phyloP scores from a whole-genome alignment of 2,113 vertebrate species.

The Cephalopterus ornatus region DNA sequence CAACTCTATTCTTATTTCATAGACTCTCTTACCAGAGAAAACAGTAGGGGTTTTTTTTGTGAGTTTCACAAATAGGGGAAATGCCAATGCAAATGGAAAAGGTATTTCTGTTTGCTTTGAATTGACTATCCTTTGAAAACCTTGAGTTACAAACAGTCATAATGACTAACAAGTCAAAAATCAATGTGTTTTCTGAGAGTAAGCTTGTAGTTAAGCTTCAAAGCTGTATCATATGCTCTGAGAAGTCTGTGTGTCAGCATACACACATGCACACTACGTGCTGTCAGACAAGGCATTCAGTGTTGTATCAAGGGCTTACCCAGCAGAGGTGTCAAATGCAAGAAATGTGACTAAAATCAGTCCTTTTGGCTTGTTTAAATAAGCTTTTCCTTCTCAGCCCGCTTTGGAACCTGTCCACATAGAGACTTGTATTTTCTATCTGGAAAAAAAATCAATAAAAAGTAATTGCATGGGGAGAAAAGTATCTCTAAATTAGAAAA shows the following conservation, averaged over 20 bases:
- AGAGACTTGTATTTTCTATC: neutral
- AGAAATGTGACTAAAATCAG: neutral
- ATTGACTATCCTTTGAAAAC: neutral
- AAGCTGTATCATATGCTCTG: neutral
- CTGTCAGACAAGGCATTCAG: neutral
- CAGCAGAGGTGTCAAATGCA: neutral
- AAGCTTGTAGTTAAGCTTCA: neutral
- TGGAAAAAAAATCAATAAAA: neutral
- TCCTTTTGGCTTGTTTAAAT: neutral
- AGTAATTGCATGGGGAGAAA: neutral
- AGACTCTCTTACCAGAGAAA: neutral
- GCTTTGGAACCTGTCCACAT: neutral
- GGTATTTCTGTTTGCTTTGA: neutral
- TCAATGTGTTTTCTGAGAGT: neutral
- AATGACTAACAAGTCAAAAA: neutral
- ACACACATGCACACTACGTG: fast-evolving
- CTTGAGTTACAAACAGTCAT: fast-evolving
- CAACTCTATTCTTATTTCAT: neutral
- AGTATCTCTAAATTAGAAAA: neutral
- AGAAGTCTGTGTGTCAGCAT: neutral
- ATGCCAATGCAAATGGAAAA: neutral
- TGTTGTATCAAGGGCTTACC: neutral
- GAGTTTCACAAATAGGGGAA: neutral
- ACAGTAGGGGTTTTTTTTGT: neutral
- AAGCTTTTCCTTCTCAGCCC: neutral